A percentile compares a stretch with the other conserved stretches of the same genome.
These are phyloP conservation scores for Miltochrista miniata DNA, from an alignment of 2,888 invertebrate species.

Conservation along the genomic window DNA sequence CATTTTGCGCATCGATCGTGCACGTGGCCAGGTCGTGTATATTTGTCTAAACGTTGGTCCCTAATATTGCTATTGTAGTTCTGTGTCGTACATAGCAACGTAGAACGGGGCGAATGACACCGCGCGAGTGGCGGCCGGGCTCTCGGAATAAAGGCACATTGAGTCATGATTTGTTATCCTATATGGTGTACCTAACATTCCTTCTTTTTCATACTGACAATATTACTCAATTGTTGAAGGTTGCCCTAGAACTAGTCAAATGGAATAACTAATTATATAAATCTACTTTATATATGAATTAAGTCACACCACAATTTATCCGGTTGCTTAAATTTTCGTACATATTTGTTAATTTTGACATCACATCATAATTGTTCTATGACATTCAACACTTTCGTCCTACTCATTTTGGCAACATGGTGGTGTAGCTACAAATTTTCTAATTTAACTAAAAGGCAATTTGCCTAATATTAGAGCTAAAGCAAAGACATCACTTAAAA, in stretches of 20 bases:
- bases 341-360: constrained; percentile 69
- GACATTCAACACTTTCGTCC: constrained; percentile 65
- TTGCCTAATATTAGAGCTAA: constrained; percentile 66
- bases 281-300: constrained; percentile 65
- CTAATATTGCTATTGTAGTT: constrained; percentile 80
- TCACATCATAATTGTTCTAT: constrained; percentile 75
- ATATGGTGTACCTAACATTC: constrained; percentile 67
- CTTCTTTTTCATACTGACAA: constrained; percentile 56
- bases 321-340: constrained; percentile 62
- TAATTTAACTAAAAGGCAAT: constrained; percentile 74
- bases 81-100: constrained; percentile 56
- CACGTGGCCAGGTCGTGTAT: constrained; percentile 71
- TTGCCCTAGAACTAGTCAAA: constrained; percentile 76
- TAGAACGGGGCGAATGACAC: constrained; percentile 60
- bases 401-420: constrained; percentile 81
- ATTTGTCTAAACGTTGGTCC: constrained; percentile 83
- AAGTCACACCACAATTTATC: constrained; percentile 76
- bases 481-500: constrained; percentile 59
- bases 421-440: constrained; percentile 78
- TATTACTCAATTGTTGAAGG: constrained; percentile 55
- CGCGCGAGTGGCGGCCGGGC: constrained; percentile 70
- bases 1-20: constrained; percentile 58
- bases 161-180: constrained; percentile 75
- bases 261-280: constrained; percentile 59
- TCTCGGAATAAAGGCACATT: constrained; percentile 82